Evolutionary conservation across 2,888 invertebrate species (phyloP), one percentile per base, ranked within the genome.

Genomic region (Lycia hirtaria): DNA sequence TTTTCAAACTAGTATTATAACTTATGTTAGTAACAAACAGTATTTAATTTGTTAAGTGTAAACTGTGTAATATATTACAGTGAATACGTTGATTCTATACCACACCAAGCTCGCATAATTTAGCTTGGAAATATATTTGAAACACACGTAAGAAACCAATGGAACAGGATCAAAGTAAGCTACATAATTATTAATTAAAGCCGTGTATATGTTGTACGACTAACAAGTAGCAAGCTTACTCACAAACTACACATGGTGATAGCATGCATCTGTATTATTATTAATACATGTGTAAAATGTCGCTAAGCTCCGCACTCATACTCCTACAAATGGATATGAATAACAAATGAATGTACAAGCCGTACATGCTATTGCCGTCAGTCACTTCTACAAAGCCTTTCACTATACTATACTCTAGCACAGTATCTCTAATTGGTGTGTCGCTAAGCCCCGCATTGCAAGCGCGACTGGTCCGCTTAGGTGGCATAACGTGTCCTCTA

Each of bases 211-310:
- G 81, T 85, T 83, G 82, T 75, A 73, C 68, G 66, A 87, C 84
- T 88, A 87, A 88, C 84, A 80, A 76, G 79, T 84, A 87, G 85
- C 72, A 68, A 83, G 87, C 88, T 88, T 88, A 84, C 85, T 88
- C 82, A 88, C 88, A 79, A 68, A 78, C 76, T 69, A 78, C 72
- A 75, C 69, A 58, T 78, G 81, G 81, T 79, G 81, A 81, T 73
- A 85, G 87, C 88, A 89, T 85, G 86, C 73, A 65, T 65, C 68
- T 61, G 65, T 60, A 69, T 65, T n/a, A n/a, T n/a, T n/a, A n/a
- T n/a, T n/a, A 60, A 51, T 68, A 68, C 70, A 66, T 76, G 74
- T 75, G 64, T 69, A 71, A 67, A 57, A 54, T 78, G 74, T 72
- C 71, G 78, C 79, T 73, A 72, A 71, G 71, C 71, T 70, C 72